Base-by-base conservation (phyloP, 1,140 invertebrate species). In the Bombus consobrinus region DNA sequence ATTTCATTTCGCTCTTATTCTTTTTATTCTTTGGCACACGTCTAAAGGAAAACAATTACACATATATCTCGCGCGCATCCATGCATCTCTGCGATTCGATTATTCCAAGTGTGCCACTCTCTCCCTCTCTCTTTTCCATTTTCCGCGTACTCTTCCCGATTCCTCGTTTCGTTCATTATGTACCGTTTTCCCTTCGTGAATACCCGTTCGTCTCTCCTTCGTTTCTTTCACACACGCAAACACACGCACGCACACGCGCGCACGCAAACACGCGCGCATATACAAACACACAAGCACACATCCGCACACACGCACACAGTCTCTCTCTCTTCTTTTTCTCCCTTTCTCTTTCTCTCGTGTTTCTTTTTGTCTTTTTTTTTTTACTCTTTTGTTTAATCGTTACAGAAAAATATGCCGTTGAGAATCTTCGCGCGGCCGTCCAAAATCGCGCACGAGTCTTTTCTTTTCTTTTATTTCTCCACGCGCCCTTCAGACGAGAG, bases 401-500 rank as follows among this genome's bases (percentile, higher is more conserved):
- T 89, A 89, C 93, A 93, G 93, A 93, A 93, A 93, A 93, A 94
- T 91, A 93, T 88, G 86, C 89, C 84, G 43, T 93, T 87, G 83
- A 90, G 92, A 91, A 91, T 92, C 91, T 91, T 77, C 59, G 92
- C 22, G 87, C 87, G 87, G 78, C 86, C 92, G 90, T 84, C 85
- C 87, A 25, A 77, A 83, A 83, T 90, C 78, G 85, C 87, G 88
- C 79, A 83, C 64, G 86, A 86, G 85, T 86, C 69, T 85, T 83
- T 83, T n/a, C 22, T 69, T 22, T 22, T 34, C 18, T 37, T 68
- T 28, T 39, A 12, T 71, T 71, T 37, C 32, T 87, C 64, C 83
- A 69, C 75, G 82, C 69, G 53, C 69, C 69, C 53, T 43, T 81
- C 53, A 62, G 69, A 68, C 53, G 47, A 59, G 69, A 81, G 37